Evolutionary conservation across 2,113 vertebrate genomes (phyloP), one percentile per base, ranked within the genome.

Genomic region (Carettochelys insculpta): DNA sequence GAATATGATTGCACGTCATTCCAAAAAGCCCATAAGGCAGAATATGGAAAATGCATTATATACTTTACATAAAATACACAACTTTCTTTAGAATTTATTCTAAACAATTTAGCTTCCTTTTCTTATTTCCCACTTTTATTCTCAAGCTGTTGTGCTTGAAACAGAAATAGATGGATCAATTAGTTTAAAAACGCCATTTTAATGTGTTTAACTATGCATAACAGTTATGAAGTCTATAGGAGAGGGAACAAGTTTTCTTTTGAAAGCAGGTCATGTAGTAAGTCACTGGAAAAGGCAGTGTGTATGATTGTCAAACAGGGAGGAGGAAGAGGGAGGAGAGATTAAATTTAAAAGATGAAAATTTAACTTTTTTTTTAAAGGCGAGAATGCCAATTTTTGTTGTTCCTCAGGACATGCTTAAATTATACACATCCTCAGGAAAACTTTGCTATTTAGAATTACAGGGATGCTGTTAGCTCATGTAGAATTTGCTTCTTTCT

Each of bases 401-500:
- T 95, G 90, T 45, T 94, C 86, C 79, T 91, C 77, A 91, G 92
- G 77, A 94, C 89, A 93, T 73, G 38, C 47, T 71, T 41, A 45
- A 38, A 90, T 94, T 79, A 92, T 34, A 1, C 17, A 88, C 48
- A 50, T 13, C 75, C 76, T 29, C 71, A 94, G 53, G n/a, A 94
- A 92, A 87, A 94, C 82, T 71, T 24, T 89, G 85, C 38, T 88
- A n/a, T 80, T 90, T 83, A 78, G 78, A 65, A 29, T 47, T 43
- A 92, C 90, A 90, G 1, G 86, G 87, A 86, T 75, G 78, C 81
- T 10, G 53, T 22, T 73, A 56, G 83, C 86, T 98, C 96, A 98
- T 14, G 97, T 92, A 51, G 97, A 97, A 68, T 98, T 97, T 88
- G 91, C 97, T 97, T 97, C 96, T 95, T 98, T 97, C 94, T 97